phyloP scores from a whole-genome alignment of 2,888 invertebrate genomes.

The Dusona sp. region DNA sequence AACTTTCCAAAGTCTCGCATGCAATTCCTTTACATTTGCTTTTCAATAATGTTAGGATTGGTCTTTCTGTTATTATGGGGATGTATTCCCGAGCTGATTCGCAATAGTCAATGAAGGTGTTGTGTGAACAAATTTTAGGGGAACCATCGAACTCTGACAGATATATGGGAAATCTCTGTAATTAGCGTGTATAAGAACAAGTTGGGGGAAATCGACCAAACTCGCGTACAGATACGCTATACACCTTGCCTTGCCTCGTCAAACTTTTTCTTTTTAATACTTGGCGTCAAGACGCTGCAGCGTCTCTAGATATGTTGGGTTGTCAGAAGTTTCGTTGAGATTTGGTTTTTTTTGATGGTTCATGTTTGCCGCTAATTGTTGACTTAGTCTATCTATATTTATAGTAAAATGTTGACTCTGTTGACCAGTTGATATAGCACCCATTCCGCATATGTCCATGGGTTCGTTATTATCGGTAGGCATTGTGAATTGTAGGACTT shows the following conservation, averaged over 20 bases:
- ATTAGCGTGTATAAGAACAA: neutral
- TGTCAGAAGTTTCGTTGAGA: neutral
- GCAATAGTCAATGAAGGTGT: neutral
- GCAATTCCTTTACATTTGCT: neutral
- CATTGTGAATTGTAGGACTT: neutral
- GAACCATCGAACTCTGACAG: neutral
- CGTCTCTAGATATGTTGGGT: neutral
- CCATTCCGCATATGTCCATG: neutral
- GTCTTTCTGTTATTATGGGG: neutral
- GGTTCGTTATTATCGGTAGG: neutral
- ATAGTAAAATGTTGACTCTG: too few species aligned
- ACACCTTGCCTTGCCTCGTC: too few species aligned
- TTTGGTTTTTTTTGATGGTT: neutral
- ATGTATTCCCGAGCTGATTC: neutral
- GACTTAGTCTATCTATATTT: neutral
- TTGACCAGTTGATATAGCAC: too few species aligned
- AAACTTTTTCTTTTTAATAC: too few species aligned
- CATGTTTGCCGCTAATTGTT: neutral
- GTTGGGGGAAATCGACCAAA: too few species aligned
- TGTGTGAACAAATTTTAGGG: neutral
- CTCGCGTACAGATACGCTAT: too few species aligned
- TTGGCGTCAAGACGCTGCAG: too few species aligned
- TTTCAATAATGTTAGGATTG: neutral
- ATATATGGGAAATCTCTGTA: neutral
- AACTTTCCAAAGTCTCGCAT: neutral